Evolutionary conservation across 2,797 vertebrate genomes (phyloP).

Genomic region (Cottoperca gobio): DNA sequence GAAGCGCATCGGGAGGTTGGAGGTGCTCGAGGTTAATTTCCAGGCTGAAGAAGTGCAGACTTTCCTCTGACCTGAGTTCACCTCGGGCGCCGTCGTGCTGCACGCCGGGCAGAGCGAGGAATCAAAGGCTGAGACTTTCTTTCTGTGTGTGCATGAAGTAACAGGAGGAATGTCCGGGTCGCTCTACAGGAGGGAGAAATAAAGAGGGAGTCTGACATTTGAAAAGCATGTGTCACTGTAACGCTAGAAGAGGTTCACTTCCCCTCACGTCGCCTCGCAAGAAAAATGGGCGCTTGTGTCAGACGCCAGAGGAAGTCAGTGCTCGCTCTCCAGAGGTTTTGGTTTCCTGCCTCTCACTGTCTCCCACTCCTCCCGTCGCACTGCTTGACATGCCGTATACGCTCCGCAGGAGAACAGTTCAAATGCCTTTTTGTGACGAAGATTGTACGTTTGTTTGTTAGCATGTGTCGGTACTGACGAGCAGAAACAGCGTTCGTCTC

Average conservation of each 20-base stretch:
- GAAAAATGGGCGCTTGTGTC: conserved; percentile 14
- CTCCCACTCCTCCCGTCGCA: conserved; percentile 13
- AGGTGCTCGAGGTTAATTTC: background rate
- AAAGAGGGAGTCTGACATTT: conserved; percentile 42
- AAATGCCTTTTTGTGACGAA: conserved; percentile 72
- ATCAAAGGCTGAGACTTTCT: conserved; percentile 22
- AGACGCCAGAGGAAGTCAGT: background rate
- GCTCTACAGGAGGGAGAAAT: conserved; percentile 2
- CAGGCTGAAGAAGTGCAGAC: conserved; percentile 21
- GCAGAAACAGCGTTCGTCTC: background rate
- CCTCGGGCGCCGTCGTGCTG: background rate
- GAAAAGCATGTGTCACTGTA: conserved; percentile 54
- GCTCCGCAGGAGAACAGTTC: conserved; percentile 45
- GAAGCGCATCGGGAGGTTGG: conserved; percentile 2
- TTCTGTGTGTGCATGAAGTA: conserved; percentile 53
- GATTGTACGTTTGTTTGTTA: conserved; percentile 56
- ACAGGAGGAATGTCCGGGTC: conserved; percentile 42
- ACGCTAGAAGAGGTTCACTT: conserved; percentile 33
- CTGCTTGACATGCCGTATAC: conserved; percentile 37
- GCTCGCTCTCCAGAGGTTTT: conserved; percentile 17
- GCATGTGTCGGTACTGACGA: conserved; percentile 36
- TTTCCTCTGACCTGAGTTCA: conserved; percentile 19
- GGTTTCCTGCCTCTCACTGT: background rate
- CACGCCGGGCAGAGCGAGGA: conserved; percentile 1
- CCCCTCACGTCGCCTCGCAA: conserved; percentile 8